Base-by-base conservation (phyloP, 2,797 vertebrate species). In the Cuniculus paca region DNA sequence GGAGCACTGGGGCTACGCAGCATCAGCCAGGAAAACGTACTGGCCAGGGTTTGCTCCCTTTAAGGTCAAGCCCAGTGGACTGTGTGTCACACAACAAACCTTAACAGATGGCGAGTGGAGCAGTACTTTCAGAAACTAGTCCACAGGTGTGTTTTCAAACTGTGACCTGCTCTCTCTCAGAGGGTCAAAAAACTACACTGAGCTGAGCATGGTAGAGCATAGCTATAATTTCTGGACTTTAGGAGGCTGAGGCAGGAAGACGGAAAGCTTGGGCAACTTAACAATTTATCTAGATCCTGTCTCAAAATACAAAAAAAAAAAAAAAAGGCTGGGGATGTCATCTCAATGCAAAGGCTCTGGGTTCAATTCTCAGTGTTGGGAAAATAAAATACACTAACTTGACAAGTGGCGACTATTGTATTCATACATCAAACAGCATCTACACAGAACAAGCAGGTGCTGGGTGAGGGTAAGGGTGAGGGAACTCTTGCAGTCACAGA, bases 391-490 rank as follows among this genome's bases (percentile, higher is more conserved):
- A 34, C 34, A 50, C 13, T 3, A n/a, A 34, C 11, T 12, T 0
- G n/a, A 1, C 36, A 14, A 85, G 50, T 61, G 13, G 34, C 2
- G 28, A 34, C 36, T 26, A 24, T 45, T 0, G 12, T n/a, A 28
- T 58, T 65, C 58, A 48, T 28, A 70, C 28, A 42, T 13, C 54
- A 58, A 39, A 75, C 0, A 63, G 61, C 13, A n/a, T 7, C 34
- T 13, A 42, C 19, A 31, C 7, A 68, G 39, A 11, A 14, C 19
- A 48, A 19, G 10, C 39, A 68, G 50, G 34, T 12, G 12, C 9
- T 11, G 2, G 50, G 61, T 3, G 5, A n/a, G 45, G 26, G 42
- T 10, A 7, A 8, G 0, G 11, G 61, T 2, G 4, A 39, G 0
- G 17, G 1, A 48, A 5, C 68, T 77, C 34, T 19, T 34, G 36